These are phyloP conservation scores for Spodoptera litura DNA, from an alignment of 1,140 invertebrate genomes.

Conservation along the genomic window DNA sequence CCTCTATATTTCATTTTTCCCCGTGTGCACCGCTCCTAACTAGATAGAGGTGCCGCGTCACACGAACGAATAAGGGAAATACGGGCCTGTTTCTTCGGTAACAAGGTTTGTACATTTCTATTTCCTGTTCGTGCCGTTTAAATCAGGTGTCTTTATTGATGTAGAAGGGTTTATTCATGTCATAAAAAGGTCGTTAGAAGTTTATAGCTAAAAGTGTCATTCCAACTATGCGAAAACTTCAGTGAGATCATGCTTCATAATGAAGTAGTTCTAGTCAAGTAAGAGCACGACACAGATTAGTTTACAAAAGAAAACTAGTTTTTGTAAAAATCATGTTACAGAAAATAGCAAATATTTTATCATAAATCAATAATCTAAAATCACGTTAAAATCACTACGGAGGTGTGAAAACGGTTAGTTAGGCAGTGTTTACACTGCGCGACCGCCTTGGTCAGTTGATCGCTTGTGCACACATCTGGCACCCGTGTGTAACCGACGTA, in stretches of 20 bases:
- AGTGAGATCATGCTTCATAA: neutral
- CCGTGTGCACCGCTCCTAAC: conserved; percentile 80
- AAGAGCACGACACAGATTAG: no score
- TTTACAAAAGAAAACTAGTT: no score
- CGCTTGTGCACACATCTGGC: conserved; percentile 67
- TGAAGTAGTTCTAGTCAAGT: neutral
- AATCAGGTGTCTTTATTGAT: neutral
- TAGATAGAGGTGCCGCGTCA: conserved; percentile 76
- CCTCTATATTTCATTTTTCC: conserved; percentile 86
- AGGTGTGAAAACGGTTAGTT: conserved; percentile 75
- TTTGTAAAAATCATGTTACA: neutral
- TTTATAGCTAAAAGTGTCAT: neutral
- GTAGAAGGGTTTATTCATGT: neutral
- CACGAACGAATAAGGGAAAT: conserved; percentile 74
- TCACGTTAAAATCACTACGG: conserved; percentile 28
- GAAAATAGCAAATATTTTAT: neutral
- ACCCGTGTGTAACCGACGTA: conserved; percentile 41
- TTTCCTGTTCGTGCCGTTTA: conserved; percentile 23
- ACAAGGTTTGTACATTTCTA: conserved; percentile 33
- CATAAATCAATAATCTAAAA: conserved; percentile 8
- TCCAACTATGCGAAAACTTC: neutral
- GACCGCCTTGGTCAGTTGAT: conserved; percentile 69
- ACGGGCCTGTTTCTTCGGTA: conserved; percentile 72
- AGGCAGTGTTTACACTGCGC: conserved; percentile 66
- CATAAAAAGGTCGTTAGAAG: neutral